Evolutionary conservation across 2,797 vertebrate genomes (phyloP).

Genomic region (Adrianichthys oophorus): DNA sequence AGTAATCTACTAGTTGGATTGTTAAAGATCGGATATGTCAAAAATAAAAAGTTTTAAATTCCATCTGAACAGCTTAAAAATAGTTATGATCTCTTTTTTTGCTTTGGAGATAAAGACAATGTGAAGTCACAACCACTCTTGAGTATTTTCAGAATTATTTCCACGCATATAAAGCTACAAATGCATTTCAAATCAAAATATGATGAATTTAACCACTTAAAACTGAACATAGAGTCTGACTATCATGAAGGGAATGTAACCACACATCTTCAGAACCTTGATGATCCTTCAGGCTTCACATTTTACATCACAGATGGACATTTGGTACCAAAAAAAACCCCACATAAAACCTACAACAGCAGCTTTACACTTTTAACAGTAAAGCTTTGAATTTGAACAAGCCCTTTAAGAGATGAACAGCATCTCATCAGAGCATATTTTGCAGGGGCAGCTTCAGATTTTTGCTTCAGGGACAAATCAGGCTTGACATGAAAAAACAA

Average conservation of each 20-base stretch:
- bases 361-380: slow-evolving; percentile 3
- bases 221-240: not conserved
- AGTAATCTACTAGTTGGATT: too few relatives aligned
- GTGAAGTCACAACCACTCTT: too few relatives aligned
- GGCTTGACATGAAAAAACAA: slow-evolving; percentile 13
- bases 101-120: too few relatives aligned
- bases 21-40: too few relatives aligned
- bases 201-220: too few relatives aligned
- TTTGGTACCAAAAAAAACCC: slow-evolving; percentile 15
- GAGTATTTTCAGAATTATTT: too few relatives aligned
- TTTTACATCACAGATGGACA: slow-evolving; percentile 5
- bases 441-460: slow-evolving; percentile 36
- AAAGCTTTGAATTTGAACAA: slow-evolving; percentile 20
- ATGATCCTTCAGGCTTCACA: slow-evolving; percentile 5
- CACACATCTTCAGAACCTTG: slow-evolving; percentile 11
- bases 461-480: slow-evolving; percentile 35
- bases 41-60: too few relatives aligned
- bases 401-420: slow-evolving; percentile 27
- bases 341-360: not conserved
- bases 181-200: too few relatives aligned
- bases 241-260: not conserved
- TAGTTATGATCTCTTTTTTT: too few relatives aligned
- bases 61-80: too few relatives aligned
- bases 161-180: too few relatives aligned
- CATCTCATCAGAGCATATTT: slow-evolving; percentile 19